These are phyloP conservation scores for Pygoscelis adeliae DNA, from an alignment of 2,113 vertebrate species.

Conservation along the genomic window DNA sequence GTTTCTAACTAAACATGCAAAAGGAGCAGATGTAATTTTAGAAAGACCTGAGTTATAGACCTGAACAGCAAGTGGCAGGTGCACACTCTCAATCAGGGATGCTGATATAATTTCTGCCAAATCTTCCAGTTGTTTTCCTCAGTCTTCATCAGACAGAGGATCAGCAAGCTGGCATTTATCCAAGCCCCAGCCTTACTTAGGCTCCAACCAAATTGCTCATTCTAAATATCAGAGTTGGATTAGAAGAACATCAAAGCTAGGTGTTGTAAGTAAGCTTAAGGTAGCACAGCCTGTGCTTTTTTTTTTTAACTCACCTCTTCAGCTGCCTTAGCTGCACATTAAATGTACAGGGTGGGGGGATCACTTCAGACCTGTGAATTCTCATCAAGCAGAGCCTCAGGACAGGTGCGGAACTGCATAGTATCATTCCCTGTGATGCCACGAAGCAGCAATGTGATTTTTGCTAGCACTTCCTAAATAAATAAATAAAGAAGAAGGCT, in stretches of 20 bases:
- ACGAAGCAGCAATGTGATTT: neutral
- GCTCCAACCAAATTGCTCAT: neutral
- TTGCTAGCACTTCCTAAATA: neutral
- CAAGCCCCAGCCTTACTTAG: neutral
- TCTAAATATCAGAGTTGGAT: neutral
- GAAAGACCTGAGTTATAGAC: constrained; percentile 14
- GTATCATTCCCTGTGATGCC: neutral
- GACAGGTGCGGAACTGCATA: neutral
- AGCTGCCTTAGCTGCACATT: neutral
- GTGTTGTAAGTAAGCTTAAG: neutral
- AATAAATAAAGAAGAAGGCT: neutral
- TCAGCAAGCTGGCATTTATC: neutral
- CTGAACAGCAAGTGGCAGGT: constrained; percentile 30
- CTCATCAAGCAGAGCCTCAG: neutral
- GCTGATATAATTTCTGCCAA: constrained; percentile 27
- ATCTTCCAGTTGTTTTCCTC: constrained; percentile 46
- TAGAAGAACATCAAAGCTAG: neutral
- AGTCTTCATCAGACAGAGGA: constrained; percentile 32
- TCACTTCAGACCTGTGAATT: neutral
- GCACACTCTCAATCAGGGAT: constrained; percentile 9
- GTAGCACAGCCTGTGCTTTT: neutral
- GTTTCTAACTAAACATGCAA: neutral
- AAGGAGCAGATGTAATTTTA: constrained; percentile 29
- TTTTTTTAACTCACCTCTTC: neutral
- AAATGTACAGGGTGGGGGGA: neutral